Base-by-base conservation (phyloP, 2,888 invertebrate species). In the Atherix ibis region DNA sequence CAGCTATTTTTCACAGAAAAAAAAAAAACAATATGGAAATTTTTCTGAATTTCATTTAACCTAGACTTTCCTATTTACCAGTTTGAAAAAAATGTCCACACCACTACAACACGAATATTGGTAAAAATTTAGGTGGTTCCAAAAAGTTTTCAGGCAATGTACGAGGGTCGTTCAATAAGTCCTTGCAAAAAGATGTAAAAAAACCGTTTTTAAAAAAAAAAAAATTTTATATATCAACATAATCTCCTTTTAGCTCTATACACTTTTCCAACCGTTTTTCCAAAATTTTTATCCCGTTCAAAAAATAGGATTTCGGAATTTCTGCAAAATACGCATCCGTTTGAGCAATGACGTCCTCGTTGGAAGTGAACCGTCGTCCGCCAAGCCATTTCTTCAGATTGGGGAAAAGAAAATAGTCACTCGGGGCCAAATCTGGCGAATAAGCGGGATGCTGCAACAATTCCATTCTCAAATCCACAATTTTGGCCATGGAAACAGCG, bases 401-500 rank as follows among this genome's bases (percentile, higher is more conserved):
- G 25, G 35, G 16, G 18, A 38, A 38, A 24, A 38, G 26, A 9
- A 18, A 36, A 18, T 25, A 35, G 25, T 24, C 32, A 25, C 27
- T 25, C 17, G 38, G 28, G 32, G 38, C 38, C 18, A 38, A 32
- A 28, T 35, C 35, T 30, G 38, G 38, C 8, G 35, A 38, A 38
- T 38, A 38, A 24, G 35, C 32, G 22, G 34, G 35, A 22, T 35
- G 38, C 9, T 27, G 35, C 16, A 35, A 29, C 29, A 35, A 35
- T 34, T 38, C 28, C 12, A 34, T 36, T 24, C 14, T 32, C 25
- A 36, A 34, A 22, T 30, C 34, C 9, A 31, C n/a, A 2, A 32
- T 16, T 36, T 36, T 36, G 27, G 27, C 32, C 32, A 22, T 31
- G 6, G 32, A 3, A 18, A 26, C 26, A 8, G 9, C 14, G 2